A percentile compares a stretch with the other conserved stretches of the same genome.
These are phyloP conservation scores for Eulemur rufifrons DNA, from an alignment of 2,113 vertebrate species.

Conservation along the genomic window DNA sequence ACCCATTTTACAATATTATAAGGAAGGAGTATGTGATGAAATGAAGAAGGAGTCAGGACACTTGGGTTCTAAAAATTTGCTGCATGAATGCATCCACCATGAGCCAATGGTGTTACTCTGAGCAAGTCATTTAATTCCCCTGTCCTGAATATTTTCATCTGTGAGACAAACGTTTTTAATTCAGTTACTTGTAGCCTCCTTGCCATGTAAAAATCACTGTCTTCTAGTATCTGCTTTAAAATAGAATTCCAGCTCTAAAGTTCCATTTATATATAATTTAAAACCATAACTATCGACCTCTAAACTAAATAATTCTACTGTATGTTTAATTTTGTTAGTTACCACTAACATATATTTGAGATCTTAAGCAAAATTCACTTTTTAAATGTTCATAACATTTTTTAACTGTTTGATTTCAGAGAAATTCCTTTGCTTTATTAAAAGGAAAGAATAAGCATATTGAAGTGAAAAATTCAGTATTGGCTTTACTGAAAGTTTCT, in stretches of 20 bases:
- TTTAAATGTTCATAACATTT: conserved; percentile 13
- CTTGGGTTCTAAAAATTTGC: background rate
- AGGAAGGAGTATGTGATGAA: background rate
- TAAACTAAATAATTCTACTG: background rate
- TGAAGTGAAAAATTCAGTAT: conserved; percentile 29
- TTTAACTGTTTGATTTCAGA: conserved; percentile 38
- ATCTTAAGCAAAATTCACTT: background rate
- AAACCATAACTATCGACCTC: background rate
- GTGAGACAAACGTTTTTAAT: background rate
- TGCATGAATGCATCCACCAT: background rate
- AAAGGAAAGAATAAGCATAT: conserved; percentile 23
- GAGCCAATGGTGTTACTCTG: background rate
- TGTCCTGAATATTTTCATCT: background rate
- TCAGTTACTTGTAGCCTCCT: background rate
- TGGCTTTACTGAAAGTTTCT: conserved; percentile 55
- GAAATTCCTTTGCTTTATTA: conserved; percentile 43
- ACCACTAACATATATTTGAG: background rate
- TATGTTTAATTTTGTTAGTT: background rate
- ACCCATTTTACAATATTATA: background rate
- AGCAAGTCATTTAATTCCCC: background rate
- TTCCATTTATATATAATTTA: background rate
- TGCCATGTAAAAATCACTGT: background rate
- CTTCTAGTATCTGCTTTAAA: background rate
- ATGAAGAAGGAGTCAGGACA: background rate
- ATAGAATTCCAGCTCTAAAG: background rate